Evolutionary conservation across 2,113 vertebrate genomes (phyloP), one percentile per base, ranked within the genome.

Genomic region (Pteruthius melanotis): DNA sequence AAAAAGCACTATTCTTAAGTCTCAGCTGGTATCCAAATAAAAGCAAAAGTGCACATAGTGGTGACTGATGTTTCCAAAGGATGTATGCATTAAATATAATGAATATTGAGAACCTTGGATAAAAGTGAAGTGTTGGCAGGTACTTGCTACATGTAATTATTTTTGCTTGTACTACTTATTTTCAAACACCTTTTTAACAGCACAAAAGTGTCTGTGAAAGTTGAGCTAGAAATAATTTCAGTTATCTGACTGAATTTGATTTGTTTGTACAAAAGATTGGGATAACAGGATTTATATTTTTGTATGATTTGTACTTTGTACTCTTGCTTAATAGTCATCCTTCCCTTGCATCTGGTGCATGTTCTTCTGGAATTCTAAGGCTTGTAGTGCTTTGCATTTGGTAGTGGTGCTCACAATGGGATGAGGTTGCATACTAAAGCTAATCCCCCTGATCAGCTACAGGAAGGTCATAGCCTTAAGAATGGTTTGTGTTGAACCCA

Each of bases 201-300:
- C 59, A 86, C 30, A 74, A 49, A 94, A 96, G 71, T 26, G 12
- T 83, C 65, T 60, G 20, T 82, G 60, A 28, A 89, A 83, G 37
- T 28, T 92, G 81, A 94, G n/a, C 24, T 77, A 75, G 80, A 83
- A 91, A 59, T 87, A 74, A 87, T 90, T 86, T 77, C 59, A 56
- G 9, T 94, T 78, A 74, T n/a, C 49, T 60, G 70, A 71, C 22
- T 90, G 72, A 77, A 57, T 83, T 90, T 90, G 21, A 70, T 87
- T 92, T 78, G 31, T 66, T 87, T 30, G 19, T 37, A 21, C 22
- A 63, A 64, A 92, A 64, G 6, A 30, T 45, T 89, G 79, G 27
- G 49, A 8, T 69, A n/a, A 60, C 45, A 91, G 44, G 20, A 65
- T 60, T 70, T 81, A 45, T 4, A 23, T 80, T 33, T 85, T 84